These are phyloP conservation scores for Adela reaumurella DNA, from an alignment of 2,888 invertebrate genomes.

Conservation along the genomic window DNA sequence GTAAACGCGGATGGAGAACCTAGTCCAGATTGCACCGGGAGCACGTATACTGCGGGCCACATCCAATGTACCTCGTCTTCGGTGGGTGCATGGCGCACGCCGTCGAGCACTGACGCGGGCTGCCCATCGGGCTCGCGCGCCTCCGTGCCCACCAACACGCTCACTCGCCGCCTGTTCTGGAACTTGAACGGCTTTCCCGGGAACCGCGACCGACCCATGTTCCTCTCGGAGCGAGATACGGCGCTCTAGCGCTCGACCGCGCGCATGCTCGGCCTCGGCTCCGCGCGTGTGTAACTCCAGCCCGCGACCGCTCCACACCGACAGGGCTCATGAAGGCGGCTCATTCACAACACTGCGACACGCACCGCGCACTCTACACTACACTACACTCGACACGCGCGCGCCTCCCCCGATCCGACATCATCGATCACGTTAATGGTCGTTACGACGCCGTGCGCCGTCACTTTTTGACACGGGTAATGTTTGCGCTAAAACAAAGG, in stretches of 20 bases:
- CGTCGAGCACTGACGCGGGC: conserved; percentile 31
- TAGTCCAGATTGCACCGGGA: too few relatives aligned
- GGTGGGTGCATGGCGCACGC: conserved; percentile 21
- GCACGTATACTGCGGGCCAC: too few relatives aligned
- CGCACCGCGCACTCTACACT: background rate
- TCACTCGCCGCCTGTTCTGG: conserved; percentile 80
- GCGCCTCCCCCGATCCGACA: conserved; percentile 21
- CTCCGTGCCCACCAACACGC: conserved; percentile 67
- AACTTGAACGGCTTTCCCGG: conserved; percentile 86
- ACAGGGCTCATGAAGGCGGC: conserved; percentile 40
- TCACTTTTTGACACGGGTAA: conserved; percentile 19
- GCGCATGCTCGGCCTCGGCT: background rate
- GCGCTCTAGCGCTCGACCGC: conserved; percentile 2
- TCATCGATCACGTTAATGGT: conserved; percentile 53
- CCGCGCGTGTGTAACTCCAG: conserved; percentile 50
- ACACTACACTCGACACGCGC: background rate
- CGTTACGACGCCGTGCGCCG: conserved; percentile 39
- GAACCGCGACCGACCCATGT: conserved; percentile 81
- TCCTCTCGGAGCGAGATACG: conserved; percentile 13
- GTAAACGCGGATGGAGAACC: background rate
- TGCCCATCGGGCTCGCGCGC: conserved; percentile 29
- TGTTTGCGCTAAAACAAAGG: background rate
- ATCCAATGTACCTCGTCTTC: conserved; percentile 9
- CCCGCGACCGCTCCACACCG: conserved; percentile 47
- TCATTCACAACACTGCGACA: background rate